Base-by-base conservation (phyloP, 2,797 vertebrate species). In the Peromyscus nudipes region DNA sequence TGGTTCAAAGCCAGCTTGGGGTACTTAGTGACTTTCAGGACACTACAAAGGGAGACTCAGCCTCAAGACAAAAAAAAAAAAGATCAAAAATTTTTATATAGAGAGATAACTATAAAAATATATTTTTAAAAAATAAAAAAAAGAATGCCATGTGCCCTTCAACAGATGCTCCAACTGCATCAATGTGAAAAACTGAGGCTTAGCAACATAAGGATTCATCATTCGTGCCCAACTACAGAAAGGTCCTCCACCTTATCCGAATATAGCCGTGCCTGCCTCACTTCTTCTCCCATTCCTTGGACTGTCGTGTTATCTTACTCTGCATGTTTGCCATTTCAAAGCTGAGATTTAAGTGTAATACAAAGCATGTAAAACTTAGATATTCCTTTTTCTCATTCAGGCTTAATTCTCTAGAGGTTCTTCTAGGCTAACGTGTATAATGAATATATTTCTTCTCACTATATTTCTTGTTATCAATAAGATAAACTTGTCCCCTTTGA, bases 191-290 rank as follows among this genome's bases (percentile, higher is more conserved):
- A 73, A 9, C 52, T 7, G 4, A 67, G 57, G 31, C 6, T 19
- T 14, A 67, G 79, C 37, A 37, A 5, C 12, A 57, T 67, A 57
- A 25, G 6, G 25, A 69, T 40, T 55, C 17, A 71, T 7, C 27
- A 52, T 93, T 34, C 6, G 21, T 84, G 52, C 43, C 43, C 64
- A 43, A 7, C 5, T 62, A 25, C 11, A n/a, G 0, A 46, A 55
- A 2, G 25, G 67, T 65, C 1, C 2, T 21, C 49, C 31, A 25
- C 10, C 19, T 88, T 76, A 6, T 69, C 14, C 3, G 23, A 75
- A 57, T 46, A 55, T 23, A 37, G 16, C 23, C 11, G 27, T 6
- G 29, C 2, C 1, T 0, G 5, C 1, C 10, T 27, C 4, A 79
- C 60, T 67, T 60, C 13, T 23, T 57, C 6, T 1, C 3, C 34